A percentile compares a stretch with the other conserved stretches of the same genome.
Conservation (phyloP, 2,113 vertebrate genomes). For the Thunnus thynnus region DNA sequence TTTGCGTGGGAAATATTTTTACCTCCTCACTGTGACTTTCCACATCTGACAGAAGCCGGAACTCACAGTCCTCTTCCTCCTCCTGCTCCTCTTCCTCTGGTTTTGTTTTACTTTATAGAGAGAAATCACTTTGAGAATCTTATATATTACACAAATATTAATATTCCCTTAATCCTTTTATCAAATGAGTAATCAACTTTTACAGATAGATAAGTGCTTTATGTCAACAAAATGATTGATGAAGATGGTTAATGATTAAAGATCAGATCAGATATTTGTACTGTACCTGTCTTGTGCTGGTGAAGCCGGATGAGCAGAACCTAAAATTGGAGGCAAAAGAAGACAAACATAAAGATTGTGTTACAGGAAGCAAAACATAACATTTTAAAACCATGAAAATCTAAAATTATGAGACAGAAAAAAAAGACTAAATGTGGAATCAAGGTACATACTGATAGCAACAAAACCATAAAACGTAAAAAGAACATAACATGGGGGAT, state of each 20-base stretch:
- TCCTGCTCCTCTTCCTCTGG: conserved; percentile 84
- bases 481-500: too few relatives aligned
- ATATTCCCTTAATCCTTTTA: not conserved
- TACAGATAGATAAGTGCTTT: not conserved
- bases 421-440: not conserved
- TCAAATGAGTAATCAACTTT: not conserved
- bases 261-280: not conserved
- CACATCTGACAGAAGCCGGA: conserved; percentile 90
- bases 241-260: not conserved
- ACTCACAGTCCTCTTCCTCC: conserved; percentile 89
- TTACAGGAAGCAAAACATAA: not conserved
- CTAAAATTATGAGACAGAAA: too few relatives aligned
- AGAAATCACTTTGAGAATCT: not conserved
- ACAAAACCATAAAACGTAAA: too few relatives aligned
- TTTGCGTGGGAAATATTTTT: not conserved
- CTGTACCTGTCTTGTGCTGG: conserved; percentile 68
- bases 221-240: not conserved
- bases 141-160: not conserved
- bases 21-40: conserved; percentile 89
- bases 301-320: conserved; percentile 38
- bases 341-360: conserved; percentile 30
- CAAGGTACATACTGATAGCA: too few relatives aligned
- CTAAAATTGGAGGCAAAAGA: conserved; percentile 32
- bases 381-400: not conserved
- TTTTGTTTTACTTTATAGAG: conserved; percentile 74